Conservation (phyloP, 2,888 invertebrate species). For the Miltochrista miniata region DNA sequence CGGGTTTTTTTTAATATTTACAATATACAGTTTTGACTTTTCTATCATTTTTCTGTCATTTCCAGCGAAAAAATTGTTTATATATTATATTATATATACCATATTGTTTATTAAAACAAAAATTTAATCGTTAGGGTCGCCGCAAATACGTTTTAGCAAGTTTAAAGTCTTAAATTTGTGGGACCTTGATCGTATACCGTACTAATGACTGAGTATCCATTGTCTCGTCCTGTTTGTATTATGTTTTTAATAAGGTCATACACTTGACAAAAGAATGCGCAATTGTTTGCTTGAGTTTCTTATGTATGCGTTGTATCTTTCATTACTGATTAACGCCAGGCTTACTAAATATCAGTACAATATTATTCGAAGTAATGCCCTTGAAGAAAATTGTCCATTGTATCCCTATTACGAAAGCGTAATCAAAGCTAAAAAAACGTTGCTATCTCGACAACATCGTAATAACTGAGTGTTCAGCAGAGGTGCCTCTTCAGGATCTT, state of each 20-base stretch:
- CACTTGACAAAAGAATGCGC: background rate
- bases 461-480: too few relatives aligned
- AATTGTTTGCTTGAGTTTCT: background rate
- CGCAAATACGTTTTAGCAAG: background rate
- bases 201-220: background rate
- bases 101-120: background rate
- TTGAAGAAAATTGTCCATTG: too few relatives aligned
- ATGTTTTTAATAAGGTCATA: background rate
- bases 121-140: background rate
- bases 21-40: too few relatives aligned
- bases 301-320: background rate
- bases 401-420: too few relatives aligned
- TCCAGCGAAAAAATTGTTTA: conserved; percentile 1
- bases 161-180: background rate
- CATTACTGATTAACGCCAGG: too few relatives aligned
- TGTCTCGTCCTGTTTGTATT: background rate
- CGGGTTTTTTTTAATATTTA: too few relatives aligned
- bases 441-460: too few relatives aligned
- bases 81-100: background rate
- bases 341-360: too few relatives aligned
- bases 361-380: too few relatives aligned
- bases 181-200: conserved; percentile 1
- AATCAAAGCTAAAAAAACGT: too few relatives aligned
- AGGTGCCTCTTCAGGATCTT: too few relatives aligned
- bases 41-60: too few relatives aligned